Percentiles rank a stretch among this genome's conserved stretches.
These are phyloP conservation scores for Macrotrachela quadricornifera DNA, from an alignment of 1,140 invertebrate species.

Conservation along the genomic window DNA sequence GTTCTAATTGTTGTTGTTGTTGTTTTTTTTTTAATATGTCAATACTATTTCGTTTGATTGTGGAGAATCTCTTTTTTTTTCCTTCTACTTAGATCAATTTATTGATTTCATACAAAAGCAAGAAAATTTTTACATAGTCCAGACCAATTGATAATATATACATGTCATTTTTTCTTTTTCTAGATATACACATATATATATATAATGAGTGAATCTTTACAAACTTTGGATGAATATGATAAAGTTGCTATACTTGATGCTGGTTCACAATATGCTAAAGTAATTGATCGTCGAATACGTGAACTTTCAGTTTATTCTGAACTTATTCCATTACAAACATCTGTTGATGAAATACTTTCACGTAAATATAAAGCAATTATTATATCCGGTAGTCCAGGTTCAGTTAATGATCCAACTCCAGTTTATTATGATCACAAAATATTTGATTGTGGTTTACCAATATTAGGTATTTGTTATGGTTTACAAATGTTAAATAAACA, in stretches of 20 bases:
- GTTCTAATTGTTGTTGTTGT: too few relatives aligned
- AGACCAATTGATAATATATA: too few relatives aligned
- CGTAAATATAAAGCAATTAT: constrained; percentile 73
- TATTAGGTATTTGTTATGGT: constrained; percentile 93
- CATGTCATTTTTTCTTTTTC: too few relatives aligned
- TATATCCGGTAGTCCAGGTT: constrained; percentile 87
- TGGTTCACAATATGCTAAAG: constrained; percentile 92
- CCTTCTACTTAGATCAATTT: too few relatives aligned
- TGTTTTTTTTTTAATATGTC: too few relatives aligned
- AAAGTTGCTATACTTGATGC: constrained; percentile 84
- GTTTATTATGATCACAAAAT: constrained; percentile 80
- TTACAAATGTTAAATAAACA: constrained; percentile 42
- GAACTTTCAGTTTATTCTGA: constrained; percentile 78
- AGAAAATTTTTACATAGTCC: too few relatives aligned
- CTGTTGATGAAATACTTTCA: constrained; percentile 62
- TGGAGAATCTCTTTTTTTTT: too few relatives aligned
- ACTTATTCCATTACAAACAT: constrained; percentile 74
- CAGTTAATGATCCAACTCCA: constrained; percentile 82
- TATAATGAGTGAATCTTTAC: too few relatives aligned
- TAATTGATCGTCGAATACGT: constrained; percentile 49
- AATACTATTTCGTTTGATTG: too few relatives aligned
- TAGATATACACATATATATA: too few relatives aligned
- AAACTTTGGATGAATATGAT: constrained; percentile 27
- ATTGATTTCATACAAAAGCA: too few relatives aligned
- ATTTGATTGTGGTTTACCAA: constrained; percentile 76